A percentile compares a stretch with the other conserved stretches of the same genome.
Evolutionary conservation across 2,113 vertebrate genomes (phyloP).

Genomic region (Tragelaphus buxtoni): DNA sequence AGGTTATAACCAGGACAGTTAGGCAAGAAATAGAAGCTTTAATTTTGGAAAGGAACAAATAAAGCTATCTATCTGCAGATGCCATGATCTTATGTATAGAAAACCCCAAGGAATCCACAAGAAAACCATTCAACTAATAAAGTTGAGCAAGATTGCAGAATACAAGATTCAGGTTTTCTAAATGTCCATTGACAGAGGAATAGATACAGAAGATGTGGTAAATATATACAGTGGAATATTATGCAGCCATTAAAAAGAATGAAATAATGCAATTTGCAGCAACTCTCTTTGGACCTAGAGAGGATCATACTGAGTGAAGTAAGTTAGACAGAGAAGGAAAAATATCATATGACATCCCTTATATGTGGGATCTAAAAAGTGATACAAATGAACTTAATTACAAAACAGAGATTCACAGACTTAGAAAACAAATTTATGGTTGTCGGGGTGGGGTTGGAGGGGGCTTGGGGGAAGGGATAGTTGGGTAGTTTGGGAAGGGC

Average conservation of each 20-base stretch:
- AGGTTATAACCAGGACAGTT: not conserved
- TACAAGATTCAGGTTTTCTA: not conserved
- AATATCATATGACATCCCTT: not conserved
- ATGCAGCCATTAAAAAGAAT: not conserved
- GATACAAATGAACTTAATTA: not conserved
- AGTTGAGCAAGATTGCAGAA: not conserved
- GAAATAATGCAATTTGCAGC: not conserved
- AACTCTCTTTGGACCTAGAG: not conserved
- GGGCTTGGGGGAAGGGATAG: not conserved
- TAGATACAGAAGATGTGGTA: not conserved
- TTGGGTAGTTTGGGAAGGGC: not conserved
- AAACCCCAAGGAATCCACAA: not conserved
- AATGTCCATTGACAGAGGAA: not conserved
- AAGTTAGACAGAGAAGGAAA: not conserved
- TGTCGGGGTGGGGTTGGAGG: not conserved
- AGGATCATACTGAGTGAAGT: not conserved
- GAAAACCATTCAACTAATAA: not conserved
- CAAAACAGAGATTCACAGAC: not conserved
- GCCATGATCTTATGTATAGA: not conserved
- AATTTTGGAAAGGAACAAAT: not conserved
- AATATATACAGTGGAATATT: not conserved
- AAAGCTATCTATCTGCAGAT: not conserved
- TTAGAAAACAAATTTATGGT: not conserved
- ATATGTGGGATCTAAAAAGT: not conserved
- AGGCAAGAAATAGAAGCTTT: not conserved